phyloP scores from a whole-genome alignment of 2,888 invertebrate species.

The Xestia rhomboidea region DNA sequence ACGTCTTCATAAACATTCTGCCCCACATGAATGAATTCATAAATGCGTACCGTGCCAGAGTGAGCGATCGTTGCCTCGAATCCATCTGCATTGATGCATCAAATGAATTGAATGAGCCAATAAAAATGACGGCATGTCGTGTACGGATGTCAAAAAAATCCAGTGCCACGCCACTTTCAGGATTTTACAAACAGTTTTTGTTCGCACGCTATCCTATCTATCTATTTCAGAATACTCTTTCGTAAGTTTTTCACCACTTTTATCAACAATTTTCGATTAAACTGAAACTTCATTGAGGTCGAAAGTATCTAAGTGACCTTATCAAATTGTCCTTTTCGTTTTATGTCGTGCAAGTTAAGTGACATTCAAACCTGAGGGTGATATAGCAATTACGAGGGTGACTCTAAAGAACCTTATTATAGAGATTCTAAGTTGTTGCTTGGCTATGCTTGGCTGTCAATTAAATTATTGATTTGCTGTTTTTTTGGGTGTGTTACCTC shows the following conservation, averaged over 20 bases:
- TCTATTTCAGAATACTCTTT: constrained; percentile 24
- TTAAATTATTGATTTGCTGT: background rate
- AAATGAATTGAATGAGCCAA: constrained; percentile 43
- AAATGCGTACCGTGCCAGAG: constrained; percentile 28
- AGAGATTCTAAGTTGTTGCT: background rate
- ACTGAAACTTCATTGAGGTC: background rate
- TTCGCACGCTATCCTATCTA: constrained; percentile 4
- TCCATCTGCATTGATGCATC: constrained; percentile 57
- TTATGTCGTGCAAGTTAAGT: background rate
- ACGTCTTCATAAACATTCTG: constrained; percentile 22
- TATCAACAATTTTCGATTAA: background rate
- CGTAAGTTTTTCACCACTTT: background rate
- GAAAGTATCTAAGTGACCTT: background rate
- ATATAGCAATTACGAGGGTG: background rate
- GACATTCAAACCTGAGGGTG: background rate
- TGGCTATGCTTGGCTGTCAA: background rate
- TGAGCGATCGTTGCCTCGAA: constrained; percentile 41
- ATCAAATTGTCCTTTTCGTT: background rate
- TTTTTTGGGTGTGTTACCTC: background rate
- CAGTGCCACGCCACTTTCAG: constrained; percentile 17
- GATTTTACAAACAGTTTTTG: constrained; percentile 27
- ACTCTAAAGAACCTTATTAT: background rate
- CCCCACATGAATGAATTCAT: constrained; percentile 42
- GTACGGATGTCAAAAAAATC: constrained; percentile 16
- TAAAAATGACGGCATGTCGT: constrained; percentile 25